Base-by-base conservation (phyloP, 2,888 invertebrate species). In the Melanophora roralis region DNA sequence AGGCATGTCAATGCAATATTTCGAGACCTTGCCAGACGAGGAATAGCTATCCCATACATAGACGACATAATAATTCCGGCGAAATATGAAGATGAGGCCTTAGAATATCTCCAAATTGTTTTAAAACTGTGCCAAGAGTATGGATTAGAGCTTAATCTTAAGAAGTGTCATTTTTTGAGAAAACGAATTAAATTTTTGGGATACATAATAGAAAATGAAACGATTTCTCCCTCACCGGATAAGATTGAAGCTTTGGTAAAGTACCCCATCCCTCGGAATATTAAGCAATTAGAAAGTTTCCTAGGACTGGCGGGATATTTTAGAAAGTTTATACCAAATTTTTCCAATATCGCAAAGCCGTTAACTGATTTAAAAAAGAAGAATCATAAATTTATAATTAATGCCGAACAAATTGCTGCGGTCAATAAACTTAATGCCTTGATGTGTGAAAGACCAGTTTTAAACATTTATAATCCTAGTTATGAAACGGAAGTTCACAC, bases 281-380 rank as follows among this genome's bases (percentile, higher is more conserved):
- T 83, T 1, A 84, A 85, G 21, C 82, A 86, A 51, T 51, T 87
- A 1, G 77, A 84, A 27, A 84, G 85, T 64, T 86, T 86, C 64
- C 47, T 86, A 6, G 86, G 86, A 0, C 53, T 88, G 51, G 83
- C 84, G 5, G 83, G 84, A 7, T 84, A 84, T 49, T 86, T 86
- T 51, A 47, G 85, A 16, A 84, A 83, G 36, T 86, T 85, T 72
- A 82, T 85, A 1, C 59, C 79, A 12, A 59, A 82, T 55, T 86
- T 82, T 73, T 82, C 84, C 0, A 14, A 72, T 3, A 71, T 84
- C 45, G 83, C 83, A 2, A 81, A 69, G 27, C 85, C 84, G 4
- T 57, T 85, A 32, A 83, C 82, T 11, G 78, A 83, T 34, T 19
- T 81, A 23, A 77, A 40, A 34, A 74, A 27, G 6, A 3, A 6